Conservation (phyloP, 2,888 invertebrate species). For the Conchocele bisecta region DNA sequence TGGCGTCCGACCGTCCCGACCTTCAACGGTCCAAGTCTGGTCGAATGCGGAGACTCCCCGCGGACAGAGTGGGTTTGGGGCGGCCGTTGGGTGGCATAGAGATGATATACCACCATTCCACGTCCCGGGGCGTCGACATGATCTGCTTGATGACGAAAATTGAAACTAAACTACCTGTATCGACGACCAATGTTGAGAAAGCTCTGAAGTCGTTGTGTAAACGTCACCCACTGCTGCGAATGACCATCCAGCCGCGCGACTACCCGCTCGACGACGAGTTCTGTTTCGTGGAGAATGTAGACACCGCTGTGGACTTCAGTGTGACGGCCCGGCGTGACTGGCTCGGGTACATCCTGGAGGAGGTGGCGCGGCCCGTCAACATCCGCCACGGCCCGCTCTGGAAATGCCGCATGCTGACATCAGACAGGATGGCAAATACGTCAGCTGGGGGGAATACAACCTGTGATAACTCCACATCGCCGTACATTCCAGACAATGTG, state of each 20-base stretch:
- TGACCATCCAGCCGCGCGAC: constrained; percentile 12
- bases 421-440: not conserved
- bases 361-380: constrained; percentile 29
- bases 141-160: constrained; percentile 47
- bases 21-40: too few species aligned
- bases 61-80: too few species aligned
- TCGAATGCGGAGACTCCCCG: too few species aligned
- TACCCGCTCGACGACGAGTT: not conserved
- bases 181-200: constrained; percentile 1
- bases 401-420: constrained; percentile 32
- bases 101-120: constrained; percentile 23
- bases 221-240: constrained; percentile 51
- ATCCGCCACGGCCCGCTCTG: constrained; percentile 20
- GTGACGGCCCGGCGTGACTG: constrained; percentile 32
- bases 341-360: constrained; percentile 37
- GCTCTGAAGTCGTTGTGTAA: constrained; percentile 26
- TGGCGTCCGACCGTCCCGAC: too few species aligned
- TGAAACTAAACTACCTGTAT: constrained; percentile 28
- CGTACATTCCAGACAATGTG: not conserved
- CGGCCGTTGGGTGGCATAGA: constrained; percentile 41
- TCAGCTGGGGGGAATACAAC: not conserved
- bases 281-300: constrained; percentile 24
- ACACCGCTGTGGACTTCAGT: constrained; percentile 16
- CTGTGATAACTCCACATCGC: not conserved
- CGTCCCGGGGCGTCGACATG: constrained; percentile 39